phyloP scores from a whole-genome alignment of 2,797 vertebrate species.

The Anomalospiza imberbis region DNA sequence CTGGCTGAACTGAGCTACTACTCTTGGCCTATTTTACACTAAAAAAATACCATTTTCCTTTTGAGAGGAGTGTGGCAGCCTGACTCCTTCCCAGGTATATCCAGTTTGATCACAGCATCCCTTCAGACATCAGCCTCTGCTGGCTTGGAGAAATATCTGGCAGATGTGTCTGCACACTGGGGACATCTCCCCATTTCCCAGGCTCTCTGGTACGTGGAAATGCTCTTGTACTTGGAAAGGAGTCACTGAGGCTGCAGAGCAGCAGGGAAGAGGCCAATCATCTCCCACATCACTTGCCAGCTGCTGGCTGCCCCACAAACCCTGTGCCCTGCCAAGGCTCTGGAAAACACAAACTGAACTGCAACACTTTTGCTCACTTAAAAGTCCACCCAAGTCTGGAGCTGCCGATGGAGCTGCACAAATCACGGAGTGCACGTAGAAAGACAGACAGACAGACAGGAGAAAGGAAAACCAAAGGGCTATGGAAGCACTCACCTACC shows the following conservation, averaged over 20 bases:
- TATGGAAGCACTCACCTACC: background rate
- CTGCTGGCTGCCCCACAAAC: conserved; percentile 2
- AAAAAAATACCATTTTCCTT: background rate
- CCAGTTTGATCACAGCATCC: background rate
- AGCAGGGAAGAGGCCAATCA: background rate
- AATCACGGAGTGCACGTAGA: background rate
- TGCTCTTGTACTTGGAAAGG: background rate
- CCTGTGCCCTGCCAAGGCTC: background rate
- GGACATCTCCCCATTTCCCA: background rate
- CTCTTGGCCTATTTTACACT: background rate
- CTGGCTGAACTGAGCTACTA: background rate
- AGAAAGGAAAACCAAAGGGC: background rate
- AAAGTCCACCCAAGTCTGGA: background rate
- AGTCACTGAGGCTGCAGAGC: background rate
- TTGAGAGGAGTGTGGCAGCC: background rate
- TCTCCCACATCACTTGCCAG: conserved; percentile 2
- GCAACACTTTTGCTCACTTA: background rate
- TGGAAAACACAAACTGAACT: background rate
- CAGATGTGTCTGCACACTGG: background rate
- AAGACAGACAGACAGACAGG: background rate
- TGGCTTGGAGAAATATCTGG: background rate
- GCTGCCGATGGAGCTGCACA: background rate
- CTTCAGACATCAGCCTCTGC: background rate
- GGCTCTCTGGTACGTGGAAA: background rate
- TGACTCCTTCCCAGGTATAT: background rate